Base-by-base conservation (phyloP, 23 tunicate species). In the Ascidia mentula region DNA sequence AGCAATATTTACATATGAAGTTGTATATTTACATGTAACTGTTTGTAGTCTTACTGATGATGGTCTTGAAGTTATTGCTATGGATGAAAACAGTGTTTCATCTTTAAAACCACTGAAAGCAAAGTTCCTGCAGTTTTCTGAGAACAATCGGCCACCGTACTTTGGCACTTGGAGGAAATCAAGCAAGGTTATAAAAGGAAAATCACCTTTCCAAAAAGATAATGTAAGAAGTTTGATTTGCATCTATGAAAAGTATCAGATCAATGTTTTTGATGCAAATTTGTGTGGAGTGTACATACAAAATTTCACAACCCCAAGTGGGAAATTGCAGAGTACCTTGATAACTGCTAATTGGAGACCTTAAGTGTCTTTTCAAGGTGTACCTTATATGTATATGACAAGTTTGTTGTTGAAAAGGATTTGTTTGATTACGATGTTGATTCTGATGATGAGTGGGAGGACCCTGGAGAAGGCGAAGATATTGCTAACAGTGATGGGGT, bases 371-470 rank as follows among this genome's bases (percentile, higher is more conserved):
- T n/a, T n/a, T n/a, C n/a, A n/a, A n/a, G n/a, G n/a, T n/a, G n/a
- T n/a, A n/a, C n/a, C n/a, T n/a, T n/a, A n/a, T n/a, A n/a, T n/a
- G n/a, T n/a, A n/a, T n/a, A n/a, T n/a, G n/a, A n/a, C n/a, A n/a
- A n/a, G n/a, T n/a, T n/a, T n/a, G n/a, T n/a, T n/a, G n/a, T n/a
- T n/a, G n/a, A n/a, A n/a, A 39, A 92, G 97, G 89, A 87, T 69
- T 53, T 88, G 59, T 81, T 93, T 24, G 98, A 93, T 88, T 93
- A 93, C 45, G 98, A 93, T 34, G 79, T 88, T 77, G 98, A 93
- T 42, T 93, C 98, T 15, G 98, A 93, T 31, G 98, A 88, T 40
- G 98, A 93, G 36, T 93, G 98, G 98, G 98, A 93, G 40, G 98
- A 93, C 53, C 89, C 89, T 22, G 98, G 76, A 24, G 98, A 93